Conservation (phyloP, 1,140 invertebrate genomes). For the Anastrepha ludens region DNA sequence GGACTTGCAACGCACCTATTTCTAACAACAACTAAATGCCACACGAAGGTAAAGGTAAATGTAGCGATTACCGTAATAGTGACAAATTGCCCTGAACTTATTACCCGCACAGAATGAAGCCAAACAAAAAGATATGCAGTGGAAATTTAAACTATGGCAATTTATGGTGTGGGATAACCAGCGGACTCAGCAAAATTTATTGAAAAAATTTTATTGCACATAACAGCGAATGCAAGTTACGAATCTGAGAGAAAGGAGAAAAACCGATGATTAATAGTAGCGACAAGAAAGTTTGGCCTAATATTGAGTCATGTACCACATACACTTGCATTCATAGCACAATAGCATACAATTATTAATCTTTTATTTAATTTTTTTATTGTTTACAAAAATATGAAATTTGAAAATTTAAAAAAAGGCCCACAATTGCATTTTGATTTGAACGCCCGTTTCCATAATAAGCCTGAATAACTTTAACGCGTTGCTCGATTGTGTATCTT, state of each 20-base stretch:
- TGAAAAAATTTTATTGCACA: not conserved
- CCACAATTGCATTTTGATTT: too few relatives aligned
- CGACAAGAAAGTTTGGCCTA: not conserved
- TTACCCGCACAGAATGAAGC: not conserved
- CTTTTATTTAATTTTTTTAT: too few relatives aligned
- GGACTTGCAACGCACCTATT: too few relatives aligned
- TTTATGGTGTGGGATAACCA: conserved; percentile 26
- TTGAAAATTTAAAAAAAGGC: too few relatives aligned
- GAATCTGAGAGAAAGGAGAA: not conserved
- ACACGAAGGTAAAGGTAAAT: not conserved
- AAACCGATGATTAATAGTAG: not conserved
- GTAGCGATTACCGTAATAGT: not conserved
- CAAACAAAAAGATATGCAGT: not conserved
- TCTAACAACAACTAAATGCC: too few relatives aligned
- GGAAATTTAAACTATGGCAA: not conserved
- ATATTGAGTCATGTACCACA: not conserved
- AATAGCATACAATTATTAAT: too few relatives aligned
- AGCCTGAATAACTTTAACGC: too few relatives aligned
- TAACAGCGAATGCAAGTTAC: not conserved
- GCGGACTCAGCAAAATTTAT: conserved; percentile 12
- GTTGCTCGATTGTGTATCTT: too few relatives aligned
- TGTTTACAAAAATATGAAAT: too few relatives aligned
- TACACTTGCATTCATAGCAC: not conserved
- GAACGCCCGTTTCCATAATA: too few relatives aligned
- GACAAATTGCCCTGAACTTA: not conserved